A percentile compares a stretch with the other conserved stretches of the same genome.
phyloP scores from a whole-genome alignment of 2,888 invertebrate species.

The Polydrusus cervinus region DNA sequence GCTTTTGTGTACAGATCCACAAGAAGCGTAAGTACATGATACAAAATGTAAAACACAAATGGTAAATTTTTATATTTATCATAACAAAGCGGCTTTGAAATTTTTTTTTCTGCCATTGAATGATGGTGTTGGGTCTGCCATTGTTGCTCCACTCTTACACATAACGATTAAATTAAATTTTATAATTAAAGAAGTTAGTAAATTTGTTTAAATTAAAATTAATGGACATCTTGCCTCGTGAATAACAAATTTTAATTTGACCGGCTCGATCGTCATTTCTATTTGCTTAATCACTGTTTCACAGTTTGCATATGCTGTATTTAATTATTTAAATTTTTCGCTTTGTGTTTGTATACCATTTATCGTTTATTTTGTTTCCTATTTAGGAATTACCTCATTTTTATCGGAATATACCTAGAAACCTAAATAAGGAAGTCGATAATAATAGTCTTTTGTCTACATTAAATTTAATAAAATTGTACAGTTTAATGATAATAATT shows the following conservation, averaged over 20 bases:
- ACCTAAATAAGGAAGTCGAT: neutral
- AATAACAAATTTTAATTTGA: neutral
- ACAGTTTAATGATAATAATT: too few relatives aligned
- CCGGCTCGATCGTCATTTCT: neutral
- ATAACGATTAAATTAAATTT: neutral
- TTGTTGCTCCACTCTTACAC: too few relatives aligned
- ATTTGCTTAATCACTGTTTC: neutral
- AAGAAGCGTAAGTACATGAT: too few relatives aligned
- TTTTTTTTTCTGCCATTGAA: too few relatives aligned
- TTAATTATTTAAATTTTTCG: neutral
- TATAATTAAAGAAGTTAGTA: too few relatives aligned
- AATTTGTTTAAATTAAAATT: neutral
- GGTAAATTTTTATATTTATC: too few relatives aligned
- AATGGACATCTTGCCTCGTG: neutral
- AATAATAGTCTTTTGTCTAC: neutral
- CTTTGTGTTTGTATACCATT: neutral
- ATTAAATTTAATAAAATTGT: neutral
- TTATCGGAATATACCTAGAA: neutral
- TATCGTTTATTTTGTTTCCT: slow-evolving; percentile 1
- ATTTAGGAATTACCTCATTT: slow-evolving; percentile 9
- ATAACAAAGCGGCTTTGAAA: too few relatives aligned
- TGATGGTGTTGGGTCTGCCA: too few relatives aligned
- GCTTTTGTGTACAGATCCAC: too few relatives aligned
- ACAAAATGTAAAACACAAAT: too few relatives aligned
- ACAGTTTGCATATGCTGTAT: neutral